Conservation (phyloP, 2,113 vertebrate genomes). For the Platysteira castanea region DNA sequence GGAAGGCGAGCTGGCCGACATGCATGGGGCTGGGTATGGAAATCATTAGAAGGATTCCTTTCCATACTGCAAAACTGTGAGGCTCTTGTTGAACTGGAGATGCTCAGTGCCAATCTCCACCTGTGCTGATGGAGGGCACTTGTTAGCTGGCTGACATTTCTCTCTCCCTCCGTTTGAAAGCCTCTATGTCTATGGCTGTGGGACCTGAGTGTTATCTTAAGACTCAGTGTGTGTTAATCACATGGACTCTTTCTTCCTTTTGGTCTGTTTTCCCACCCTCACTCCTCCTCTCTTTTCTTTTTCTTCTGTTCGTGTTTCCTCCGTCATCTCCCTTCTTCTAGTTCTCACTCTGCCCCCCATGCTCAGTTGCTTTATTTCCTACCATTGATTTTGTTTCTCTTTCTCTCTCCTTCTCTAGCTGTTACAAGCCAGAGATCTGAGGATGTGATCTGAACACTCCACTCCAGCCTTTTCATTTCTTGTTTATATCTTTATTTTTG, state of each 20-base stretch:
- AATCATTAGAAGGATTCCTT: background rate
- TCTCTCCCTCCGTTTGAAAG: background rate
- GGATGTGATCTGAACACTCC: slow-evolving; percentile 65
- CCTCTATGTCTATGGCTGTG: background rate
- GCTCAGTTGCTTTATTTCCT: background rate
- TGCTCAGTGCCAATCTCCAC: background rate
- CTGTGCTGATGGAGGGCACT: background rate
- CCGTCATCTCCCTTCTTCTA: background rate
- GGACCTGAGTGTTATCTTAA: background rate
- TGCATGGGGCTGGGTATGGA: background rate
- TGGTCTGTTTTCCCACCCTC: background rate
- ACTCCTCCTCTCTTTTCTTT: background rate
- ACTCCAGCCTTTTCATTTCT: slow-evolving; percentile 62
- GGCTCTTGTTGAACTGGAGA: background rate
- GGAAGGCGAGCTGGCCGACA: rapidly evolving
- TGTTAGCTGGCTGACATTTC: background rate
- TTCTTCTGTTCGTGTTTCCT: background rate
- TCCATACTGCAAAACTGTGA: background rate
- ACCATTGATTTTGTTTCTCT: background rate
- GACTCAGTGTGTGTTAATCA: slow-evolving; percentile 28
- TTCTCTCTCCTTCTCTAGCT: slow-evolving; percentile 66
- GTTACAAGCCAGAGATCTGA: slow-evolving; percentile 75
- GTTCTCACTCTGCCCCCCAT: background rate
- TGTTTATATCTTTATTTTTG: slow-evolving; percentile 74
- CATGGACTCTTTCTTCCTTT: background rate